Evolutionary conservation across 2,113 vertebrate species (phyloP).

Genomic region (Octodon degus): DNA sequence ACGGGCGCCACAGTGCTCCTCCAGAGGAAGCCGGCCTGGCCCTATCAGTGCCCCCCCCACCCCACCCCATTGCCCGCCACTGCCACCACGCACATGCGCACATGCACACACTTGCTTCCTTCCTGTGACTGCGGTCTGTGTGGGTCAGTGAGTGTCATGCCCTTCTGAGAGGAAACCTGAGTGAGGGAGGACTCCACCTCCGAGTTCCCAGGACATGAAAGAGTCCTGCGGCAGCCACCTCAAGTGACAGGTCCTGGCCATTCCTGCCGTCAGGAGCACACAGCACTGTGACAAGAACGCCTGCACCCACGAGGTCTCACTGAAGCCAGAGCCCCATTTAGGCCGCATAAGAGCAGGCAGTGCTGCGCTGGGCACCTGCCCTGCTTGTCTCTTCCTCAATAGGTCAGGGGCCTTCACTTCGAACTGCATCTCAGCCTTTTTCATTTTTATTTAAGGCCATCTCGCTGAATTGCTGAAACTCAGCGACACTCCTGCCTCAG

Average conservation of each 20-base stretch:
- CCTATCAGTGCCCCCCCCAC: background rate
- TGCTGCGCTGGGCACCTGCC: background rate
- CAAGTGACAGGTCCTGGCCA: too few species aligned
- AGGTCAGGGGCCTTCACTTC: background rate
- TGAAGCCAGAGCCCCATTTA: background rate
- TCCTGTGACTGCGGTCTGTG: background rate
- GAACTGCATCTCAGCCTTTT: background rate
- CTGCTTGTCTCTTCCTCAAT: background rate
- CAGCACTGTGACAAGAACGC: too few species aligned
- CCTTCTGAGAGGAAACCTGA: background rate
- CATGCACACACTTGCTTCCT: background rate
- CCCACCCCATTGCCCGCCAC: background rate
- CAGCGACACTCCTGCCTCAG: background rate
- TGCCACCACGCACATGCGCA: too few species aligned
- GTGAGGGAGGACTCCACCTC: background rate
- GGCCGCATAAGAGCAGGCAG: background rate
- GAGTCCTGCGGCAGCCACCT: background rate
- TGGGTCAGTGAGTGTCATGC: background rate
- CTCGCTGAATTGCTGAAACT: background rate
- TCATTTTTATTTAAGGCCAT: background rate
- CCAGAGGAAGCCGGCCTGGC: background rate
- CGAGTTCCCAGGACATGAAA: background rate
- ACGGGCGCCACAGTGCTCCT: background rate
- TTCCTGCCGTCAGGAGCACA: too few species aligned
- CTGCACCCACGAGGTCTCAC: background rate